These are phyloP conservation scores for Torymus texanus DNA, from an alignment of 2,888 invertebrate species.

Conservation along the genomic window DNA sequence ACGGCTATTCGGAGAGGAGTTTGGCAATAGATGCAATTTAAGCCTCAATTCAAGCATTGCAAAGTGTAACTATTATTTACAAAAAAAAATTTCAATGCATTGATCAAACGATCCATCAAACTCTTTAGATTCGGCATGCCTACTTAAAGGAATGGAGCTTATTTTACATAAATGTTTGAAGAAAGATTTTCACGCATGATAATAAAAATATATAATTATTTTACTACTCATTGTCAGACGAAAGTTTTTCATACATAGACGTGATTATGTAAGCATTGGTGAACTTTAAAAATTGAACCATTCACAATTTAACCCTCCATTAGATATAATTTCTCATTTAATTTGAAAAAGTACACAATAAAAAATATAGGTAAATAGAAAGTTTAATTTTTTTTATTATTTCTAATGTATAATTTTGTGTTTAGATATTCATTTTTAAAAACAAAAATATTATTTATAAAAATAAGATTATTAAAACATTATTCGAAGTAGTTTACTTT, in stretches of 20 bases:
- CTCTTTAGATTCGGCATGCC: conserved; percentile 44
- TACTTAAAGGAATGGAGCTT: conserved; percentile 52
- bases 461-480: conserved; percentile 7
- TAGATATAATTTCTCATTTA: conserved; percentile 18
- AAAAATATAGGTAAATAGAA: neutral
- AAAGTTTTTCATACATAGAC: conserved; percentile 34
- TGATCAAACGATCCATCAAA: conserved; percentile 44
- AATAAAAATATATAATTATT: conserved; percentile 43
- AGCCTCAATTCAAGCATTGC: conserved; percentile 49
- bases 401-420: neutral
- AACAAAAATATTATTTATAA: conserved; percentile 6
- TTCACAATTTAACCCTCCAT: conserved; percentile 44
- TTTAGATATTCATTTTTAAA: neutral
- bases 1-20: neutral
- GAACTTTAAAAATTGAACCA: conserved; percentile 31
- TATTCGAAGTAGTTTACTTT: neutral
- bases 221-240: conserved; percentile 8
- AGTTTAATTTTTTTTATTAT: conserved; percentile 4
- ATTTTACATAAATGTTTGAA: conserved; percentile 34
- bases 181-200: conserved; percentile 37
- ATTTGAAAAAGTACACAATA: neutral
- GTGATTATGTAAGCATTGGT: conserved; percentile 32
- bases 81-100: conserved; percentile 49
- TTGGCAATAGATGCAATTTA: conserved; percentile 2
- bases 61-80: conserved; percentile 52